Evolutionary conservation across 2,797 vertebrate species (phyloP).

Genomic region (Synaphobranchus kaupii): DNA sequence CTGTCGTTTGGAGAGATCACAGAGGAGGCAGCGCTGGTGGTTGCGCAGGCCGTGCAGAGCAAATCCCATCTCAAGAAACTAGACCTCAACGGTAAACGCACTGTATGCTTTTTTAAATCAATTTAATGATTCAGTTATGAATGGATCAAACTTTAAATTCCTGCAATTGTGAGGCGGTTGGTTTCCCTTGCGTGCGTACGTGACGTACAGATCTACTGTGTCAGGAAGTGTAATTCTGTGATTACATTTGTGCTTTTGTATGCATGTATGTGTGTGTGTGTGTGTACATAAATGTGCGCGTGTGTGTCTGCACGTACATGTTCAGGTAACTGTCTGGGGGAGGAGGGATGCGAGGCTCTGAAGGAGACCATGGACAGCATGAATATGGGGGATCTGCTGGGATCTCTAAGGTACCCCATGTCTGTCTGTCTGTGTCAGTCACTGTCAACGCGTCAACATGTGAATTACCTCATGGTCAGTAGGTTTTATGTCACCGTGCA

Average conservation of each 20-base stretch:
- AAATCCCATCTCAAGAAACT: conserved; percentile 86
- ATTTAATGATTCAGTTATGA: no score
- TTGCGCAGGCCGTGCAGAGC: conserved; percentile 79
- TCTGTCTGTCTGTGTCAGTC: background rate
- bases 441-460: background rate
- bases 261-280: no score
- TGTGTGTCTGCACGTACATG: conserved; percentile 1
- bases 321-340: conserved; percentile 89
- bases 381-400: conserved; percentile 80
- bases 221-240: background rate
- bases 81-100: conserved; percentile 89
- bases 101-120: background rate
- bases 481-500: no score
- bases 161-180: background rate
- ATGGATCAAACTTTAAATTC: background rate
- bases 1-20: conserved; percentile 94
- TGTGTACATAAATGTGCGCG: no score
- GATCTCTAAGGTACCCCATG: conserved; percentile 82
- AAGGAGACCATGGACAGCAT: conserved; percentile 82
- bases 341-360: conserved; percentile 88
- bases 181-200: background rate
- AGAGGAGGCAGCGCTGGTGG: conserved; percentile 82
- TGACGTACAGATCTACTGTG: background rate
- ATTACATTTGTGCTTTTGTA: background rate
- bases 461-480: background rate